phyloP scores from a whole-genome alignment of 2,888 invertebrate species.

The Psylliodes chrysocephalus region DNA sequence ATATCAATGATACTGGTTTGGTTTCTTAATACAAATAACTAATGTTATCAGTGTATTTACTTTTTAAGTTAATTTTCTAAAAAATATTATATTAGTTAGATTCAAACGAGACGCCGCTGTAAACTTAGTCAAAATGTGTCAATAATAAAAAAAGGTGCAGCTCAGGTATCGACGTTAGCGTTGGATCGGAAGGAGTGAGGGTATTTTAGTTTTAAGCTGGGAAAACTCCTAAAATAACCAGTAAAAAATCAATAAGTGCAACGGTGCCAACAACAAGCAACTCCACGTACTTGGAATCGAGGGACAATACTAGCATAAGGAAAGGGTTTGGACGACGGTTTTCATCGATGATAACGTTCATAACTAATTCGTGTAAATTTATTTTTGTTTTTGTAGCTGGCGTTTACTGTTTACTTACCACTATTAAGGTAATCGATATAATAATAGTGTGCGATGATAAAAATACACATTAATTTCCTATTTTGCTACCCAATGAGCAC shows the following conservation, averaged over 20 bases:
- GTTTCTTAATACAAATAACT: too few relatives aligned
- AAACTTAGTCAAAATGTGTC: conserved; percentile 43
- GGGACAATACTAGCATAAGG: neutral
- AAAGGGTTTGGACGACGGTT: neutral
- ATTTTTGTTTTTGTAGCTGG: neutral
- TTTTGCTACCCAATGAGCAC: too few relatives aligned
- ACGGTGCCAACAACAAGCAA: conserved; percentile 49
- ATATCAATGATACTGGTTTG: too few relatives aligned
- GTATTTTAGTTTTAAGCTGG: conserved; percentile 50
- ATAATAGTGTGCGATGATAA: too few relatives aligned
- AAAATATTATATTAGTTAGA: too few relatives aligned
- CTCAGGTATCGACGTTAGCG: conserved; percentile 37
- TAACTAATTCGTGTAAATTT: neutral
- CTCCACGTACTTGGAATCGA: conserved; percentile 30
- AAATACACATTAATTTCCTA: too few relatives aligned
- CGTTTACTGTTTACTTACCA: neutral
- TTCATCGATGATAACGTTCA: neutral
- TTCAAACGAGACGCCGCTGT: conserved; percentile 14
- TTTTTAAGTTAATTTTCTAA: too few relatives aligned
- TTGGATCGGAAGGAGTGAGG: conserved; percentile 37
- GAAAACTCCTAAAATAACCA: conserved; percentile 57
- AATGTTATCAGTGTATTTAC: too few relatives aligned
- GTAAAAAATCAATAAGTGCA: conserved; percentile 59
- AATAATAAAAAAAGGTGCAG: conserved; percentile 45
- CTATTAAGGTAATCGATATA: neutral